Conservation (phyloP, 2,797 vertebrate species). For the Chaetodon trifasciatus region DNA sequence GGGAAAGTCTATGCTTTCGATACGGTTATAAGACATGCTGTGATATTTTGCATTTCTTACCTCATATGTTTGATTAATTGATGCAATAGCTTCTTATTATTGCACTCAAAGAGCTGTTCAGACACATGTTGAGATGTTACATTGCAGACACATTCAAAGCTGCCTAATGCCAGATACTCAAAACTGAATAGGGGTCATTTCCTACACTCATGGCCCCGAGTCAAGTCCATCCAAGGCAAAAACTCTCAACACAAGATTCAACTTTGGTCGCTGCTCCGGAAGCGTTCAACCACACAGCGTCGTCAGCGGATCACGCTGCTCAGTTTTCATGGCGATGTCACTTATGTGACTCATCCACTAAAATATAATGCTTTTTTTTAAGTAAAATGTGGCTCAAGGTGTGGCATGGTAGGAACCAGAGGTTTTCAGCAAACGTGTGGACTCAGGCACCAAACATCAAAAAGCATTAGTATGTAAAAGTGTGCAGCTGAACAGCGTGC, state of each 20-base stretch:
- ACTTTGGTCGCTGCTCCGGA: background rate
- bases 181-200: too few species aligned
- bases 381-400: background rate
- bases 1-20: conserved; percentile 1
- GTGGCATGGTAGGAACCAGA: background rate
- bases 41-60: background rate
- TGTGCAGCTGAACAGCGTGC: background rate
- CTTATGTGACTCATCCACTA: background rate
- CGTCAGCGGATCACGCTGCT: background rate
- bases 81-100: background rate
- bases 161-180: background rate
- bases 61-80: background rate
- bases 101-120: background rate
- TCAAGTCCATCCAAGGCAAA: background rate
- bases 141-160: background rate
- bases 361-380: background rate
- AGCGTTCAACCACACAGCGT: background rate
- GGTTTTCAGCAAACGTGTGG: background rate
- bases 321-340: conserved; percentile 1
- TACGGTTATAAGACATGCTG: background rate
- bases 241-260: background rate
- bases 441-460: background rate
- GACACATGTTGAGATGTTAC: background rate
- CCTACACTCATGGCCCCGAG: background rate
- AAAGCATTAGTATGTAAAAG: too few species aligned